These are phyloP conservation scores for Lycodopsis pacificus DNA, from an alignment of 2,797 vertebrate genomes.

Conservation along the genomic window DNA sequence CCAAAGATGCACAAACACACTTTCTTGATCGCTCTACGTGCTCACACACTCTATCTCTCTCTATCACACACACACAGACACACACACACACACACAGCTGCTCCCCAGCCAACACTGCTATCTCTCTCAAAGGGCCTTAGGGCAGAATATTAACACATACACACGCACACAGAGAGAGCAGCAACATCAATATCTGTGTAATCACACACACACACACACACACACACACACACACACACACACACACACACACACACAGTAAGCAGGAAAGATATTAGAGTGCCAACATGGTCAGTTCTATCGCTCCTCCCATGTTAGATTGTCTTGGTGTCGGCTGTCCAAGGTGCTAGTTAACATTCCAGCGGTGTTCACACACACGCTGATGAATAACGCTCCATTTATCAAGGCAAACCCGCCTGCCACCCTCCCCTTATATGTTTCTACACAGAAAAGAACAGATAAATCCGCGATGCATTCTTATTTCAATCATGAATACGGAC, in stretches of 20 bases:
- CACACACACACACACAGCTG: constrained; percentile 67
- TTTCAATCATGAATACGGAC: background rate
- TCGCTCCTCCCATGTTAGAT: constrained; percentile 56
- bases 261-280: constrained; percentile 34
- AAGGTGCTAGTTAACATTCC: constrained; percentile 85
- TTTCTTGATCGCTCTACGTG: constrained; percentile 38
- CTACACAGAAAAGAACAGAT: constrained; percentile 31
- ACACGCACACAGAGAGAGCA: constrained; percentile 19
- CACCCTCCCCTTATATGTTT: constrained; percentile 53
- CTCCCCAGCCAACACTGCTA: constrained; percentile 60
- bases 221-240: constrained; percentile 25
- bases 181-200: constrained; percentile 54
- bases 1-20: constrained; percentile 16
- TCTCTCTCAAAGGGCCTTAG: constrained; percentile 58
- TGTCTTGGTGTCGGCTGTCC: constrained; percentile 72
- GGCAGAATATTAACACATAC: constrained; percentile 75
- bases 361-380: constrained; percentile 81
- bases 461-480: constrained; percentile 15
- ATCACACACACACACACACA: constrained; percentile 27
- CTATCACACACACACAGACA: no score
- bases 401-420: constrained; percentile 74
- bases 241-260: constrained; percentile 21
- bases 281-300: constrained; percentile 33
- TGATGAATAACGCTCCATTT: constrained; percentile 82
- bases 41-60: constrained; percentile 2